Evolutionary conservation across 2,113 vertebrate species (phyloP).

Genomic region (Microtus oregoni): DNA sequence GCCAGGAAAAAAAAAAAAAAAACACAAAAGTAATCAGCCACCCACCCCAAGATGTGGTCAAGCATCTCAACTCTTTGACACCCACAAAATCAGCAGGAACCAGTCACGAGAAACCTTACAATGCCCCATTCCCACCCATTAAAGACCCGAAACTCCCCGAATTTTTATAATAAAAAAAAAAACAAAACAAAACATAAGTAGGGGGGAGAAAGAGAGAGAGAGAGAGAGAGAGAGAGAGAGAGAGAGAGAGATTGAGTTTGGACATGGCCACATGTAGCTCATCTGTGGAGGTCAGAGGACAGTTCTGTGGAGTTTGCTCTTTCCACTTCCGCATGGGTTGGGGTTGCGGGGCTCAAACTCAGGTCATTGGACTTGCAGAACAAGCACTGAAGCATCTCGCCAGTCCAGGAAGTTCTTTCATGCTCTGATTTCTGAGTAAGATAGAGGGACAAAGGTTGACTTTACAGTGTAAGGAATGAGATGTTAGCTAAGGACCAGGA

Average conservation of each 20-base stretch:
- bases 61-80: no score
- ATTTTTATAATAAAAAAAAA: no score
- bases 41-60: no score
- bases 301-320: background rate
- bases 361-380: background rate
- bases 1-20: no score
- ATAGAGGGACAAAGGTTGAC: background rate
- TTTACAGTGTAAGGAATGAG: background rate
- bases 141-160: no score
- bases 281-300: background rate
- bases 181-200: background rate
- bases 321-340: background rate
- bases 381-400: background rate
- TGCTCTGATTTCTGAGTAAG: background rate
- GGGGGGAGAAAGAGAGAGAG: background rate
- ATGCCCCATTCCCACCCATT: no score
- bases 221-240: background rate
- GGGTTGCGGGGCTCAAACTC: background rate
- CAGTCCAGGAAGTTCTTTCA: background rate
- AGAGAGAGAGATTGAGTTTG: background rate
- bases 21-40: no score
- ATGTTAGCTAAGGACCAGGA: background rate
- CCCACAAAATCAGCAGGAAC: no score
- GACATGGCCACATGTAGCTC: background rate
- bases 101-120: no score